Evolutionary conservation across 2,113 vertebrate species (phyloP), one percentile per base, ranked within the genome.

Genomic region (Empidonax traillii): DNA sequence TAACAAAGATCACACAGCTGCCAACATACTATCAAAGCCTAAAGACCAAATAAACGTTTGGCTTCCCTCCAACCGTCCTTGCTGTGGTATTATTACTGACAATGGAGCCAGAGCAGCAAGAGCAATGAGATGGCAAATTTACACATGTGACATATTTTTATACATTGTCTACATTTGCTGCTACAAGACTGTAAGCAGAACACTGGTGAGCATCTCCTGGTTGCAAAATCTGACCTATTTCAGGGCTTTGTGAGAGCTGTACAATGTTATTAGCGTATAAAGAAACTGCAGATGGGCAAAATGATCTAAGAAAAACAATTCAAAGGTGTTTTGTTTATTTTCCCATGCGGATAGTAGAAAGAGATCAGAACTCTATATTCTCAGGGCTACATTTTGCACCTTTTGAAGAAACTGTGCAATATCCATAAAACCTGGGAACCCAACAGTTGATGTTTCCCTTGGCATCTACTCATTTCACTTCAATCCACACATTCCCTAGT

Each of bases 1-100:
- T 92, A 90, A 94, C 97, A 97, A 96, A 97, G 97, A 96, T 96
- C 95, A 95, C 94, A 84, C 96, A 97, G 96, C 96, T 97, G 97
- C 96, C 96, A 96, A 94, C 83, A 81, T 56, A 76, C 90, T 96
- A 94, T 94, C 95, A 94, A 96, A 96, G 95, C 90, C 94, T 95
- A 95, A 97, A 96, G 89, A 97, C 94, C 97, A 97, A 96, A 96
- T 96, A 96, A 96, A 95, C 4, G 73, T 79, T 93, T 97, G 97
- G 96, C 96, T 91, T 85, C 73, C 88, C 79, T 97, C 97, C 97
- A 97, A 7, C 66, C 73, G 0, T 87, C 95, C 89, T 94, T 96
- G 93, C 95, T 85, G 85, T 69, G 89, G 93, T 93, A 85, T 96
- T 96, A 96, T 94, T 97, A 95, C 93, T 80, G 93, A 97, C 97